phyloP scores from a whole-genome alignment of 2,113 vertebrate genomes.

The Seriola rivoliana region DNA sequence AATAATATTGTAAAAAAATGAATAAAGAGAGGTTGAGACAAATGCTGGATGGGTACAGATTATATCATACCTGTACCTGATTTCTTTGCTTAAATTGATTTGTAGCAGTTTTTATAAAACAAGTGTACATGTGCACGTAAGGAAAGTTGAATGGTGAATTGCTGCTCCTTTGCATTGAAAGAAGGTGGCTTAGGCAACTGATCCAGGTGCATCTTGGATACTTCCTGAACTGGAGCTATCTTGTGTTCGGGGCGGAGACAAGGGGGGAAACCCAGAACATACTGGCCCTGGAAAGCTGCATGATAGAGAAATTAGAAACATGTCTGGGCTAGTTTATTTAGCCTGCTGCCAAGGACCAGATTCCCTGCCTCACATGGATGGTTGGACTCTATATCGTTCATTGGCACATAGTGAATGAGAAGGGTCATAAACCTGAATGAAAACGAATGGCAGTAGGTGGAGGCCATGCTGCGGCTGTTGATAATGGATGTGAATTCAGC shows the following conservation, averaged over 20 bases:
- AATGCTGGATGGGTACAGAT: neutral
- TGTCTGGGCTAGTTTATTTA: neutral
- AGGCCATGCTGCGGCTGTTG: neutral
- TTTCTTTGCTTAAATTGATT: constrained; percentile 1
- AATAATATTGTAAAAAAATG: neutral
- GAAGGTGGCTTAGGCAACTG: neutral
- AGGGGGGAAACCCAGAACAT: neutral
- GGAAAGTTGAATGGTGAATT: constrained; percentile 13
- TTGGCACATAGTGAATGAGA: neutral
- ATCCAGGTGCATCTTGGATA: neutral
- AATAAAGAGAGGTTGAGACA: neutral
- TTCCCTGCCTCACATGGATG: neutral
- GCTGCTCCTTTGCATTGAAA: constrained; percentile 22
- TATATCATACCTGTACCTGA: neutral
- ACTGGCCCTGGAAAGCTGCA: neutral
- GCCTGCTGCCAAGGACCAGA: neutral
- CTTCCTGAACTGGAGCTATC: neutral
- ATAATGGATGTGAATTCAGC: neutral
- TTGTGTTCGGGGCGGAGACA: neutral
- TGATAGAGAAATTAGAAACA: neutral
- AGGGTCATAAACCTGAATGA: neutral
- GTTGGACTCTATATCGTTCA: neutral
- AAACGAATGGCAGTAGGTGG: neutral
- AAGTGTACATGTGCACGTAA: no score
- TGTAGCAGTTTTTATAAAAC: no score